Percentiles rank a stretch among this genome's conserved stretches.
These are phyloP conservation scores for Agrotis exclamationis DNA, from an alignment of 2,888 invertebrate genomes.

Conservation along the genomic window DNA sequence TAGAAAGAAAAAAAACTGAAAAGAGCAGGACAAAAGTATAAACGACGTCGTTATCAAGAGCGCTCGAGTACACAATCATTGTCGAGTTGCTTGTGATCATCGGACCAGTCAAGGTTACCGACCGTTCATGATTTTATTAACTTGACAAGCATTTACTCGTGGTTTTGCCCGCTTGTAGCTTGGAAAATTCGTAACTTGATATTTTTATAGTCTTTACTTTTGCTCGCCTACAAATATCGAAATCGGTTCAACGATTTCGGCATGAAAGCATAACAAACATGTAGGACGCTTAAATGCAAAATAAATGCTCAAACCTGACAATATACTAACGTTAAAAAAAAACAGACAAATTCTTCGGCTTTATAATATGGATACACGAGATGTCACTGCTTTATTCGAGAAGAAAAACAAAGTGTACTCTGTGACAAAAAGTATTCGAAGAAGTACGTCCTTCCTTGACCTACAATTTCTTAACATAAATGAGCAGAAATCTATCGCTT, in stretches of 20 bases:
- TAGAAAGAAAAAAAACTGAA: constrained; percentile 38
- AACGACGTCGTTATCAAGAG: constrained; percentile 63
- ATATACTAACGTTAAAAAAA: neutral
- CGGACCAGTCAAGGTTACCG: constrained; percentile 67
- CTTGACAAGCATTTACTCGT: neutral
- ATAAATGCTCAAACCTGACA: too few relatives aligned
- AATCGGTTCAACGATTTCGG: too few relatives aligned
- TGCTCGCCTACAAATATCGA: too few relatives aligned
- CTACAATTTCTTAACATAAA: constrained; percentile 25
- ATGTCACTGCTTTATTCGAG: constrained; percentile 10
- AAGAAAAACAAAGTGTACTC: constrained; percentile 15
- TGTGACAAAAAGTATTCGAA: constrained; percentile 28
- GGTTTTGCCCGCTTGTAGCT: neutral
- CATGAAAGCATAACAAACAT: too few relatives aligned
- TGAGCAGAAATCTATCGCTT: constrained; percentile 18
- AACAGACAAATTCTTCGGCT: neutral
- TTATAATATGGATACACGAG: neutral
- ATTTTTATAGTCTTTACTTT: too few relatives aligned
- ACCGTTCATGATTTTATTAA: constrained; percentile 44
- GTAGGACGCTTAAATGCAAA: neutral
- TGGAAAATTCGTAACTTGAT: too few relatives aligned
- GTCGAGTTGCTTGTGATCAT: constrained; percentile 66
- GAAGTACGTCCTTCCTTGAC: constrained; percentile 45
- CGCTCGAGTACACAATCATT: constrained; percentile 58
- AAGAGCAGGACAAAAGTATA: constrained; percentile 63